Conservation (phyloP, 2,113 vertebrate species). For the Nestor notabilis region DNA sequence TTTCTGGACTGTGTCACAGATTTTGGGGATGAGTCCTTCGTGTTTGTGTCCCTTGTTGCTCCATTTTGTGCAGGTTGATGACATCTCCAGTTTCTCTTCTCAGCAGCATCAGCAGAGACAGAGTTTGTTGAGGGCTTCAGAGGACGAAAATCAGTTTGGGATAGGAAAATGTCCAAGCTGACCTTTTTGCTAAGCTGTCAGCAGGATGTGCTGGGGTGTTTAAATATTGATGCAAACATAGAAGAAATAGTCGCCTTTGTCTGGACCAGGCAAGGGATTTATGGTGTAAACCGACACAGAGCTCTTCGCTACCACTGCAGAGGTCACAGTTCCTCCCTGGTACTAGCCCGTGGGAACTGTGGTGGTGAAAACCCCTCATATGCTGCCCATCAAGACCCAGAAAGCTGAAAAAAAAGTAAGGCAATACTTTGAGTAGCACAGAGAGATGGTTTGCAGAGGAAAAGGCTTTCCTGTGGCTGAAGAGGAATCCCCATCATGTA, state of each 20-base stretch:
- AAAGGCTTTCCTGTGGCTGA: background rate
- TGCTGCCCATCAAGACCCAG: background rate
- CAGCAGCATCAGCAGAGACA: background rate
- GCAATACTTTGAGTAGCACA: background rate
- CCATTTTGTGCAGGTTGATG: background rate
- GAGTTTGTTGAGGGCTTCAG: background rate
- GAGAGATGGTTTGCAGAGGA: background rate
- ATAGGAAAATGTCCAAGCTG: background rate
- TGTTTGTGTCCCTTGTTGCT: background rate
- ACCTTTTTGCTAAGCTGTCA: background rate
- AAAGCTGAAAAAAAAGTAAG: background rate
- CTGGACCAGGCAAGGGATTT: background rate
- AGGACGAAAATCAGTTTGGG: background rate
- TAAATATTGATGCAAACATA: conserved; percentile 33
- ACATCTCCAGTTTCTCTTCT: background rate
- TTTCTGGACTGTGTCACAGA: background rate
- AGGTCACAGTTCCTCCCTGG: background rate
- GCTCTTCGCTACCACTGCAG: background rate
- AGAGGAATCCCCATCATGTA: background rate
- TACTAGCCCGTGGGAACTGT: background rate
- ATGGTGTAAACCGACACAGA: background rate
- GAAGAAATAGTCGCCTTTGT: background rate
- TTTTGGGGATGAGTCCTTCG: background rate
- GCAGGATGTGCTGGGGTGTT: background rate
- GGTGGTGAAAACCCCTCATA: background rate